Conservation (phyloP, 1,140 invertebrate genomes). For the Glomeris maerens region DNA sequence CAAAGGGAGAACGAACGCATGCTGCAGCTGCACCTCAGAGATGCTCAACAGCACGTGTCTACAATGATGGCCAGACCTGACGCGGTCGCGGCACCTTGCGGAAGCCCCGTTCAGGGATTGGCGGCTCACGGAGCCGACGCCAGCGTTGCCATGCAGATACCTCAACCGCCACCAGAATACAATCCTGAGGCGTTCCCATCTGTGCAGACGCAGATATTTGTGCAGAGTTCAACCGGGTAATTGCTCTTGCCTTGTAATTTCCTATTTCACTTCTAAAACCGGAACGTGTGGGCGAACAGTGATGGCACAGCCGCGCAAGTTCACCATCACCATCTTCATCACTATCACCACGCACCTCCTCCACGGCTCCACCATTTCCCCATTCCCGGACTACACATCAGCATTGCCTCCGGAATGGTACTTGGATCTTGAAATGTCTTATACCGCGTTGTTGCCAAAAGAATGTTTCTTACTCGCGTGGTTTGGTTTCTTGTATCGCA, state of each 20-base stretch:
- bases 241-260: not conserved
- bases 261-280: not conserved
- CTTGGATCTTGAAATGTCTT: constrained; percentile 2
- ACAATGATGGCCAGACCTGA: too few relatives aligned
- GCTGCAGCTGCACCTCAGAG: too few relatives aligned
- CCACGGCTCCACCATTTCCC: constrained; percentile 36
- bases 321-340: constrained; percentile 46
- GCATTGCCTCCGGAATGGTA: constrained; percentile 28
- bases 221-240: constrained; percentile 21
- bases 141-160: constrained; percentile 7
- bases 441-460: not conserved
- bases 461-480: too few relatives aligned
- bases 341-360: constrained; percentile 39
- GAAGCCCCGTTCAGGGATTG: too few relatives aligned
- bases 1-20: too few relatives aligned
- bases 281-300: not conserved
- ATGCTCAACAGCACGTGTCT: too few relatives aligned
- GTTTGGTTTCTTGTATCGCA: too few relatives aligned
- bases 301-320: not conserved
- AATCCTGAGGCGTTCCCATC: constrained; percentile 9
- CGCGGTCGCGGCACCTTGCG: too few relatives aligned
- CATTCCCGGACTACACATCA: constrained; percentile 36
- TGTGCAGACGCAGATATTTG: constrained; percentile 25
- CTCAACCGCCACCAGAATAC: not conserved
- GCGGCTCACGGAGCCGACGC: not conserved